A percentile compares a stretch with the other conserved stretches of the same genome.
phyloP scores from a whole-genome alignment of 2,888 invertebrate genomes.

The Conistra vaccinii region DNA sequence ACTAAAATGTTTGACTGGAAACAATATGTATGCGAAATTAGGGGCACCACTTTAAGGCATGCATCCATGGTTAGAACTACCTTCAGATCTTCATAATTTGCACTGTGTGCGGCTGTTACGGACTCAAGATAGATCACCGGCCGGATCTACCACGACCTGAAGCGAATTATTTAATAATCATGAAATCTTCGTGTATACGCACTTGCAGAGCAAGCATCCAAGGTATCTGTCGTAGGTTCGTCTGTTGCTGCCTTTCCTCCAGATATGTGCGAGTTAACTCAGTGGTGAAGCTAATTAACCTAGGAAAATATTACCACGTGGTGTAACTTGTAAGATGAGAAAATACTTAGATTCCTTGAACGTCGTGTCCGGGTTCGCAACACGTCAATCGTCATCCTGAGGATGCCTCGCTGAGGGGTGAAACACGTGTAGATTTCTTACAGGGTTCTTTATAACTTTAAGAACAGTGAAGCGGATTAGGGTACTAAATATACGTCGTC shows the following conservation, averaged over 20 bases:
- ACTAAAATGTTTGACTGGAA: constrained; percentile 14
- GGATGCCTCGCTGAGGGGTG: too few relatives aligned
- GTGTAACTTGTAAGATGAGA: neutral
- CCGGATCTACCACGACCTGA: neutral
- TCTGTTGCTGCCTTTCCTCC: neutral
- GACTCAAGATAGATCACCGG: neutral
- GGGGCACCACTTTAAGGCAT: neutral
- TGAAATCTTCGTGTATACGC: neutral
- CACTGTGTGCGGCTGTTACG: neutral
- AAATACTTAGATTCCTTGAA: too few relatives aligned
- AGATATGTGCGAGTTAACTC: neutral
- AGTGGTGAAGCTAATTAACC: neutral
- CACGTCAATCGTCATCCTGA: too few relatives aligned
- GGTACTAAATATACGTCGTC: too few relatives aligned
- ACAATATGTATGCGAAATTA: constrained; percentile 1
- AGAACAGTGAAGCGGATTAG: too few relatives aligned
- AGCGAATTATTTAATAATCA: neutral
- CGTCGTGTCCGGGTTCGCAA: too few relatives aligned
- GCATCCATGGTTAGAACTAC: neutral
- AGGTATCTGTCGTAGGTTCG: neutral
- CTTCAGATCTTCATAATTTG: neutral
- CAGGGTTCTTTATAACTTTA: too few relatives aligned
- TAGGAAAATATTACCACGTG: neutral
- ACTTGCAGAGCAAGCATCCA: neutral
- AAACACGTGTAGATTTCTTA: too few relatives aligned